A percentile compares a stretch with the other conserved stretches of the same genome.
phyloP scores from a whole-genome alignment of 2,113 vertebrate genomes.

The Lepisosteus oculatus region DNA sequence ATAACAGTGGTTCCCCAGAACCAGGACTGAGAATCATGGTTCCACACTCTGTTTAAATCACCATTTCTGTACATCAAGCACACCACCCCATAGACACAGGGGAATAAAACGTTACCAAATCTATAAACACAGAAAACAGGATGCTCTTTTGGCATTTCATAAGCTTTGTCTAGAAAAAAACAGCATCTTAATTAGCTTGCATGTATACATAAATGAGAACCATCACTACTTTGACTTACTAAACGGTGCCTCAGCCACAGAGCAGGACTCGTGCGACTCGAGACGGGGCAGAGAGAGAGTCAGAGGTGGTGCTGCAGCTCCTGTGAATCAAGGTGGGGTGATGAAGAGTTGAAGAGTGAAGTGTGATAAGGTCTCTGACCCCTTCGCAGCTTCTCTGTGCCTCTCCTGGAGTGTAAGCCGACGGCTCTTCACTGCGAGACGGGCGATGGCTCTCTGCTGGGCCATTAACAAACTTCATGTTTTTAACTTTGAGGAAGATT shows the following conservation, averaged over 20 bases:
- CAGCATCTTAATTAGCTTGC: constrained; percentile 40
- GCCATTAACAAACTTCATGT: too few species aligned
- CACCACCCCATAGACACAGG: neutral
- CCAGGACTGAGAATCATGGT: neutral
- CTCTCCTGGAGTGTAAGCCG: too few species aligned
- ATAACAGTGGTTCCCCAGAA: neutral
- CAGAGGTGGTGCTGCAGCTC: too few species aligned
- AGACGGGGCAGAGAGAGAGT: neutral
- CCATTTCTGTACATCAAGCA: neutral
- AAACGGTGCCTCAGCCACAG: constrained; percentile 5
- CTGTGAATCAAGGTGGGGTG: too few species aligned
- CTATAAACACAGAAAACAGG: neutral
- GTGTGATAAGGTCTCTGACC: too few species aligned
- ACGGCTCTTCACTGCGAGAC: too few species aligned
- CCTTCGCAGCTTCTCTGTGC: too few species aligned
- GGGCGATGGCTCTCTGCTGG: too few species aligned
- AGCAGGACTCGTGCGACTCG: neutral
- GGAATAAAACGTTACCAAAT: constrained; percentile 1
- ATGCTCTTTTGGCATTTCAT: constrained; percentile 23
- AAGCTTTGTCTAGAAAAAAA: constrained; percentile 48
- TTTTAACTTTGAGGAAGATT: too few species aligned
- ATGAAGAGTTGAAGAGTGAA: too few species aligned
- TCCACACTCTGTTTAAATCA: neutral
- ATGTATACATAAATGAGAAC: constrained; percentile 26
- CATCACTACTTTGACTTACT: constrained; percentile 15